A percentile compares a stretch with the other conserved stretches of the same genome.
phyloP scores from a whole-genome alignment of 2,888 invertebrate species.

The Caenorhabditis sp. region DNA sequence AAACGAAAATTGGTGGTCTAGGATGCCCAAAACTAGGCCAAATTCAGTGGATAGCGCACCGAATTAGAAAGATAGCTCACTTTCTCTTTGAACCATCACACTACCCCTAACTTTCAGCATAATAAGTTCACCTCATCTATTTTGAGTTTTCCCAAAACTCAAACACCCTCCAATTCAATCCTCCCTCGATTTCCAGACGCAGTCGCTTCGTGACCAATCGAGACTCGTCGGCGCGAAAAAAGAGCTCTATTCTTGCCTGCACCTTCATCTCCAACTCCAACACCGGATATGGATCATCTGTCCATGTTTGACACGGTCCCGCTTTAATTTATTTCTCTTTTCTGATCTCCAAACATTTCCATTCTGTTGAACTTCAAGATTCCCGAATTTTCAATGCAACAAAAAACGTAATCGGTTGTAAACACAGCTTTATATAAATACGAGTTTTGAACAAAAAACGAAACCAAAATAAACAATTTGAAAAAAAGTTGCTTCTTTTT shows the following conservation, averaged over 20 bases:
- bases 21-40: background rate
- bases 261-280: constrained; percentile 63
- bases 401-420: constrained; percentile 37
- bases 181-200: constrained; percentile 32
- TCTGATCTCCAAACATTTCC: constrained; percentile 8
- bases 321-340: background rate
- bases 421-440: constrained; percentile 63
- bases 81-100: no score
- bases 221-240: constrained; percentile 51
- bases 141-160: background rate
- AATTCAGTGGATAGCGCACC: no score
- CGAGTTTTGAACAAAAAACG: constrained; percentile 33
- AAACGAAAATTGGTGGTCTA: background rate
- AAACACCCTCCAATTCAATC: background rate
- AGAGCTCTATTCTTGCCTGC: constrained; percentile 63
- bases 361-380: background rate
- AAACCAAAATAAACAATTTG: constrained; percentile 9
- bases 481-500: constrained; percentile 37
- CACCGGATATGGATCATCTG: constrained; percentile 52
- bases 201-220: constrained; percentile 49
- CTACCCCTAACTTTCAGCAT: background rate
- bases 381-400: constrained; percentile 9
- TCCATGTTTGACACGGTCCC: constrained; percentile 32
- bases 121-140: no score
- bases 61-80: no score